Conservation (phyloP, 2,888 invertebrate genomes). For the Caenorhabditis sulstoni region DNA sequence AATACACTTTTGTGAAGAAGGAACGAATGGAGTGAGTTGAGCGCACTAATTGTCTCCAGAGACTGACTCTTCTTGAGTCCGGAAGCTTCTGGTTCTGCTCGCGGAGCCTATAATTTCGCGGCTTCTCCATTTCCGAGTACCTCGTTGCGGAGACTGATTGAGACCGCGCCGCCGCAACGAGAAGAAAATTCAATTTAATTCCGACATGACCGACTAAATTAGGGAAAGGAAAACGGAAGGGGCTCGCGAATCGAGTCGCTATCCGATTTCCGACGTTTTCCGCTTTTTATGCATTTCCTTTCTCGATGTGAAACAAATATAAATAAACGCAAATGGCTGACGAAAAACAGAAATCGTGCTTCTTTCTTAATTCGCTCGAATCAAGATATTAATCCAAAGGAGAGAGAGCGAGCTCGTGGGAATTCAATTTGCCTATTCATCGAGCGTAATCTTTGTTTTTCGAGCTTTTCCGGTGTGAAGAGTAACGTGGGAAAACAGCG, state of each 20-base stretch:
- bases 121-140: conserved; percentile 18
- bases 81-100: neutral
- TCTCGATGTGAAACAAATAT: too few species aligned
- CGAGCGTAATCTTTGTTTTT: too few species aligned
- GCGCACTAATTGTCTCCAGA: conserved; percentile 21
- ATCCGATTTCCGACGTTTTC: too few species aligned
- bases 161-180: conserved; percentile 5
- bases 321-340: too few species aligned
- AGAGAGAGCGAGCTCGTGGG: neutral
- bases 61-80: neutral
- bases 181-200: conserved; percentile 25
- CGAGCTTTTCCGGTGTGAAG: neutral
- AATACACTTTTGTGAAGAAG: neutral
- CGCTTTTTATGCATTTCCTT: too few species aligned
- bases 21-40: conserved; percentile 7
- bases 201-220: conserved; percentile 20
- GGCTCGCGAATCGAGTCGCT: neutral
- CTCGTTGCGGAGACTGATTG: conserved; percentile 19
- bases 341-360: too few species aligned
- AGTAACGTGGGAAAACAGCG: neutral
- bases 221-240: conserved; percentile 3
- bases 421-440: conserved; percentile 1
- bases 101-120: conserved; percentile 19
- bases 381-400: neutral
- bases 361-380: neutral